phyloP scores from a whole-genome alignment of 2,888 invertebrate species.

The Miltochrista miniata region DNA sequence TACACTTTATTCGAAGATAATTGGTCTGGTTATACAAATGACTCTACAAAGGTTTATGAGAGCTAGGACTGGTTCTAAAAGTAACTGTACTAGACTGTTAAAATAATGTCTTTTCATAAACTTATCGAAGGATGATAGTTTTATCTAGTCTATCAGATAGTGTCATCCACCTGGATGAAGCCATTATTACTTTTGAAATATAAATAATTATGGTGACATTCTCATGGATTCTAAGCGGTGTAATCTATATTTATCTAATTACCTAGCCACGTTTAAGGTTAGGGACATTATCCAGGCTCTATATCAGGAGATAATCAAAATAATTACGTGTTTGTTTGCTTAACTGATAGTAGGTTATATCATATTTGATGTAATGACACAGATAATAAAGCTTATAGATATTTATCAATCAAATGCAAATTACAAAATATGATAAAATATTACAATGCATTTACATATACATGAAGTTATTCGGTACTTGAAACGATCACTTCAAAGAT shows the following conservation, averaged over 20 bases:
- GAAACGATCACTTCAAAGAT: too few relatives aligned
- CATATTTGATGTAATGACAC: slow-evolving; percentile 6
- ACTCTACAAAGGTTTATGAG: too few relatives aligned
- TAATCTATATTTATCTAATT: neutral
- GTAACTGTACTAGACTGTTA: too few relatives aligned
- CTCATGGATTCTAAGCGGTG: neutral
- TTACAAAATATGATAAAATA: neutral
- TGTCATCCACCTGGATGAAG: too few relatives aligned
- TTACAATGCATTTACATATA: neutral
- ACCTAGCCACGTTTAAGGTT: neutral
- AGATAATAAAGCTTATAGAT: neutral
- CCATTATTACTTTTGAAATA: too few relatives aligned
- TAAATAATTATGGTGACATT: too few relatives aligned
- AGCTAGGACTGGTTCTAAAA: too few relatives aligned
- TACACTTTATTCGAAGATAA: too few relatives aligned
- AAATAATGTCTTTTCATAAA: too few relatives aligned
- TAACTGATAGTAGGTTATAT: neutral
- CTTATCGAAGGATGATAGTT: too few relatives aligned
- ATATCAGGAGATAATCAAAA: neutral
- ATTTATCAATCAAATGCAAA: slow-evolving; percentile 2
- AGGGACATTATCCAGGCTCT: neutral
- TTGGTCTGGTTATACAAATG: too few relatives aligned
- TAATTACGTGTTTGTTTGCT: neutral
- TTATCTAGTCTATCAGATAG: neutral
- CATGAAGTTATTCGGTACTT: neutral